A percentile compares a stretch with the other conserved stretches of the same genome.
These are phyloP conservation scores for Paraescarpia echinospica DNA, from an alignment of 1,140 invertebrate genomes.

Conservation along the genomic window DNA sequence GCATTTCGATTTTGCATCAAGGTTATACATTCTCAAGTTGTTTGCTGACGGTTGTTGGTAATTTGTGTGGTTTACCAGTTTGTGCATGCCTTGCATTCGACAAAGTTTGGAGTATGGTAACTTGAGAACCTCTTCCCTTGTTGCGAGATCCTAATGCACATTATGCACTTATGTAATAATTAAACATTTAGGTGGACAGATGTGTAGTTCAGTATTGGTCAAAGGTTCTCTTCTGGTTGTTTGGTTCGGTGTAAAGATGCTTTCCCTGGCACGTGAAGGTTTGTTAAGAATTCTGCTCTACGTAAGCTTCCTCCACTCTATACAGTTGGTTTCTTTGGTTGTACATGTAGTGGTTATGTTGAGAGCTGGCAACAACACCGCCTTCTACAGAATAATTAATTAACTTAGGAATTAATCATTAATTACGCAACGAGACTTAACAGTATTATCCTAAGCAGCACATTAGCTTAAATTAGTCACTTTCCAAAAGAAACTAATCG, in stretches of 20 bases:
- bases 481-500: not conserved
- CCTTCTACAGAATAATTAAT: not conserved
- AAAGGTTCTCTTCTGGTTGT: too few species aligned
- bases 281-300: too few species aligned
- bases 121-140: too few species aligned
- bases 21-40: not conserved
- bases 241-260: too few species aligned
- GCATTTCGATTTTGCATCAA: not conserved
- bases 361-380: too few species aligned
- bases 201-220: too few species aligned
- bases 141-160: not conserved
- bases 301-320: too few species aligned
- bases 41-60: not conserved
- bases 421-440: not conserved
- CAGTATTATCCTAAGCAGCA: not conserved
- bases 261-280: too few species aligned
- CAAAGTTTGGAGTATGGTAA: too few species aligned
- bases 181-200: not conserved
- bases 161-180: not conserved
- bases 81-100: not conserved
- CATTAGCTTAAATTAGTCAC: not conserved
- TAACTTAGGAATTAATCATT: not conserved
- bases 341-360: too few species aligned
- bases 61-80: not conserved
- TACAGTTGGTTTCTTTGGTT: too few species aligned